Conservation (phyloP, 64 coral and sea anemone genomes). For the Stichodactyla mertensii region DNA sequence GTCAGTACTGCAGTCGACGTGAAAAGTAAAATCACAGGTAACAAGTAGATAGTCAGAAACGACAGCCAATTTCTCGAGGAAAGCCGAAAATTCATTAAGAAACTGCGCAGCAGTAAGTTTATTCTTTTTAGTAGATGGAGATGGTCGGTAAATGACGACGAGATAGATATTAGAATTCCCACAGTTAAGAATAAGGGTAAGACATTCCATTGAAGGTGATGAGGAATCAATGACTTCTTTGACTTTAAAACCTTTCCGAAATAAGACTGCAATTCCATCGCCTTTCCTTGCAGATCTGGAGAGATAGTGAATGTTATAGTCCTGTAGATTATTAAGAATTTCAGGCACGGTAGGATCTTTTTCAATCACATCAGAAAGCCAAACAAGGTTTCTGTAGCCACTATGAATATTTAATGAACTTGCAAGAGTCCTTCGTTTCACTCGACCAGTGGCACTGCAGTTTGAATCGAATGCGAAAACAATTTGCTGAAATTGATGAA, state of each 20-base stretch:
- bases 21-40: conserved; percentile 33
- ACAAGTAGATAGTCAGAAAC: conserved; percentile 24
- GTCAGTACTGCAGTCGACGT: conserved; percentile 16
- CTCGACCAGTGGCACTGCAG: background rate
- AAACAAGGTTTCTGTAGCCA: background rate
- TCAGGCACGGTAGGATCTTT: conserved; percentile 42
- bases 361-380: conserved; percentile 47
- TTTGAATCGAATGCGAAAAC: background rate
- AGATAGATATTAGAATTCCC: background rate
- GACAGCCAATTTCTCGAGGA: conserved; percentile 15
- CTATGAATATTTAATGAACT: background rate
- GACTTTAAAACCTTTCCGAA: background rate
- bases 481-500: background rate
- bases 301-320: background rate
- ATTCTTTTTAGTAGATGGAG: conserved; percentile 38
- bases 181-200: background rate
- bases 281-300: background rate
- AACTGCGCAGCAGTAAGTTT: conserved; percentile 1
- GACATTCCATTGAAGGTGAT: conserved; percentile 4
- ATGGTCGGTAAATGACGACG: conserved; percentile 26
- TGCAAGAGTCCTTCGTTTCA: background rate
- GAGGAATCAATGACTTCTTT: background rate
- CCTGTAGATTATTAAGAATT: conserved; percentile 32
- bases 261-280: background rate
- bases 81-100: conserved; percentile 11